Percentiles rank a stretch among this genome's conserved stretches.
phyloP scores from a whole-genome alignment of 2,888 invertebrate genomes.

The Tipula vernalis region DNA sequence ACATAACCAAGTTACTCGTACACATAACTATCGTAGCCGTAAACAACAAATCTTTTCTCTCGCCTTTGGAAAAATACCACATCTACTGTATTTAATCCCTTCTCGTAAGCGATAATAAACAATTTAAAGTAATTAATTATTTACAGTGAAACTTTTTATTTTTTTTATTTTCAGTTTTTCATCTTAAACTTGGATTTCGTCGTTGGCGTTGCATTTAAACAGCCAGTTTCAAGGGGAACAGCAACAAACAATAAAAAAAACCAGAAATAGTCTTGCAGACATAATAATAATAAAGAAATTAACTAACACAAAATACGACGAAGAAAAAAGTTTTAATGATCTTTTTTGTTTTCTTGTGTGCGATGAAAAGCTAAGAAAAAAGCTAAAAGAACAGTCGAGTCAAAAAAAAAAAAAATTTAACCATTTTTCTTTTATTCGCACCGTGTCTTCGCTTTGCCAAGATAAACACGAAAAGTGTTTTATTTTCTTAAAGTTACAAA shows the following conservation, averaged over 20 bases:
- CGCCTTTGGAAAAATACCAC: background rate
- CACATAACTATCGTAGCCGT: background rate
- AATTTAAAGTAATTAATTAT: background rate
- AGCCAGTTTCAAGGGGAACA: background rate
- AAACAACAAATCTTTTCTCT: background rate
- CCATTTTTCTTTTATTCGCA: background rate
- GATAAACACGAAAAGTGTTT: background rate
- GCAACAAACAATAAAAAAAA: background rate
- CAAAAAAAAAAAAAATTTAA: background rate
- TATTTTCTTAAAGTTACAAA: background rate
- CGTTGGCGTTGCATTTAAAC: background rate
- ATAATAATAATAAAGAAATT: background rate
- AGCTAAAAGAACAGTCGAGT: background rate
- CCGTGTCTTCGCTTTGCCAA: background rate
- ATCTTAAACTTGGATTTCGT: background rate
- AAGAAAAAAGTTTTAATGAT: background rate
- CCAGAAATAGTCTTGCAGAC: background rate
- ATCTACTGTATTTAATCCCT: background rate
- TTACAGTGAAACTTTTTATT: background rate
- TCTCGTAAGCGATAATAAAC: background rate
- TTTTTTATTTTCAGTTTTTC: background rate
- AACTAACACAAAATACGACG: background rate
- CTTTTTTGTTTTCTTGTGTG: background rate
- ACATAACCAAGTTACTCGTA: background rate
- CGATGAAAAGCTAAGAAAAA: background rate